Evolutionary conservation across 2,888 invertebrate species (phyloP), one percentile per base, ranked within the genome.

Genomic region (Zeuzera pyrina): DNA sequence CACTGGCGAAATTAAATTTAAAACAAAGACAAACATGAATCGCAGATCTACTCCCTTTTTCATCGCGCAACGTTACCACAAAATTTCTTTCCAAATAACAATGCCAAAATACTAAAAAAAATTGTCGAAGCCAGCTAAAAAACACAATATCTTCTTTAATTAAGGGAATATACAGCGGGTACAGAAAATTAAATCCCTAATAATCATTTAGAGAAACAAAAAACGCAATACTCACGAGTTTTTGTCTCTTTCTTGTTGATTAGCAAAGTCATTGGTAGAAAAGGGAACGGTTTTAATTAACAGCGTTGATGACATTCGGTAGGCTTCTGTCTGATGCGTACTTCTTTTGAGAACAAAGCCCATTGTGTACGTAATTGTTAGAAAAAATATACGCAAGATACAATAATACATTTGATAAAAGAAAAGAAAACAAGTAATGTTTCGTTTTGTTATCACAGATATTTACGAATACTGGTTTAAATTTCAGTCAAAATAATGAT

Each of bases 251-350:
- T 35, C 22, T 34, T 30, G 36, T 42, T 43, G 45, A 47, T 52
- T 49, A 42, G 37, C 26, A 35, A 33, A 35, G 34, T 37, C 37
- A 30, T 41, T 28, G 34, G 30, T 21, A 37, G 35, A 15, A 22
- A 34, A 39, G 38, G 39, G 31, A 38, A 41, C 35, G 42, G 43
- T 51, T 54, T 52, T 50, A 52, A 54, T 54, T 48, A 50, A 49
- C 34, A 27, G 24, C 29, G 31, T 29, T 14, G 37, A 34, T 10
- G 29, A 14, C 24, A 28, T 19, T 19, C 8, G 19, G 5, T 19
- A 6, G 8, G 15, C 28, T 28, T 15, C 12, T 28, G 15, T 15
- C 12, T 28, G 15, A 28, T 28, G 28, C 15, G 28, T 15, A 28
- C 15, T 28, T n/a, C 15, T 28, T 28, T 28, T 28, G 28, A 15